These are phyloP conservation scores for Lysiphlebus fabarum DNA, from an alignment of 1,140 invertebrate species.

Conservation along the genomic window DNA sequence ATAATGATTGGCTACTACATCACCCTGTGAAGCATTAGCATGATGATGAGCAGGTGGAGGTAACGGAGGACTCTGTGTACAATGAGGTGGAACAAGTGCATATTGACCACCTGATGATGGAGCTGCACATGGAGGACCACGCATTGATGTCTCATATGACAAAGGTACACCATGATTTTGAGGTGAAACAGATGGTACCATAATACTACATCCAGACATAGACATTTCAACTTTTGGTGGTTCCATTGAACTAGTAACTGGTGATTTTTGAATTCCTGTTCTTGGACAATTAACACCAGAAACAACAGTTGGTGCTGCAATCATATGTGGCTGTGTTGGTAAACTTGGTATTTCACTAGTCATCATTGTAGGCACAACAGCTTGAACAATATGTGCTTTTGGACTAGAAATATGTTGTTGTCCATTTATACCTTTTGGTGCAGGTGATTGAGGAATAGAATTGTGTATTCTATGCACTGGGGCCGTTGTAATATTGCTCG, in stretches of 20 bases:
- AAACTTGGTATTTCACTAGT: slow-evolving; percentile 59
- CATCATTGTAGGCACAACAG: slow-evolving; percentile 51
- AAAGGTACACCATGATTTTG: slow-evolving; percentile 56
- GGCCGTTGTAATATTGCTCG: slow-evolving; percentile 31
- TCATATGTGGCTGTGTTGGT: slow-evolving; percentile 56
- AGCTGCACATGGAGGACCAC: slow-evolving; percentile 47
- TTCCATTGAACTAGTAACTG: slow-evolving; percentile 50
- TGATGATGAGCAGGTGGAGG: slow-evolving; percentile 78
- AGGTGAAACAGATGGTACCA: slow-evolving; percentile 62
- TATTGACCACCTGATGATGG: slow-evolving; percentile 50
- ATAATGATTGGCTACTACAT: slow-evolving; percentile 53
- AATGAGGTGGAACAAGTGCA: slow-evolving; percentile 49
- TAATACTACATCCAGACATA: slow-evolving; percentile 55
- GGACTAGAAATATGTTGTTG: slow-evolving; percentile 51
- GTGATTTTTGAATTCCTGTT: slow-evolving; percentile 41
- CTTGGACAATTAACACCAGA: slow-evolving; percentile 43
- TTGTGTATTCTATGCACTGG: slow-evolving; percentile 44
- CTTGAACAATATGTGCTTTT: slow-evolving; percentile 53
- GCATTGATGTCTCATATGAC: slow-evolving; percentile 63
- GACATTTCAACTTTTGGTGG: slow-evolving; percentile 60
- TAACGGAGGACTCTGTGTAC: slow-evolving; percentile 61
- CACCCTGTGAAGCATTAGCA: slow-evolving; percentile 74
- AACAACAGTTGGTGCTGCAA: slow-evolving; percentile 39
- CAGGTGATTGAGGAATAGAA: slow-evolving; percentile 40
- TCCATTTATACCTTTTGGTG: slow-evolving; percentile 45